These are phyloP conservation scores for Plagodis pulveraria DNA, from an alignment of 2,888 invertebrate species.

Conservation along the genomic window DNA sequence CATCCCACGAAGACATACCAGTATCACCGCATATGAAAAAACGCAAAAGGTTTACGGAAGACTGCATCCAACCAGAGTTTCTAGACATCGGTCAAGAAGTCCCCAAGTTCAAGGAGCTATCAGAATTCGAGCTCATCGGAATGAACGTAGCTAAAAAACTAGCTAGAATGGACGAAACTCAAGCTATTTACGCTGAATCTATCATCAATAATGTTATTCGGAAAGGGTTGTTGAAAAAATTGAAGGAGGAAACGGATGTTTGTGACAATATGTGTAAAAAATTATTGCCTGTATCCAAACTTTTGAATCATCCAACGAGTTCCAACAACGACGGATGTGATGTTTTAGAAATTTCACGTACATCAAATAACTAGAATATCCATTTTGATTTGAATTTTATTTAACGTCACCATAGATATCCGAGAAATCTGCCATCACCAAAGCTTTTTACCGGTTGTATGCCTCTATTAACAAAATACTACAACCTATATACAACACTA, in stretches of 20 bases:
- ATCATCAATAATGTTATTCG: constrained; percentile 39
- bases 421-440: too few relatives aligned
- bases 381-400: too few relatives aligned
- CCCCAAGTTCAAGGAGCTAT: constrained; percentile 18
- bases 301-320: constrained; percentile 6
- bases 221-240: constrained; percentile 33
- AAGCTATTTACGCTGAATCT: constrained; percentile 41
- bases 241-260: constrained; percentile 38
- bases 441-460: too few relatives aligned
- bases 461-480: too few relatives aligned
- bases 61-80: constrained; percentile 14
- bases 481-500: too few relatives aligned
- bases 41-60: constrained; percentile 3
- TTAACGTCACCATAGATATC: too few relatives aligned
- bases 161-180: constrained; percentile 36
- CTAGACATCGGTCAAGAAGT: constrained; percentile 11
- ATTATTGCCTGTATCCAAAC: background rate
- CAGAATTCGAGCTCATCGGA: constrained; percentile 40
- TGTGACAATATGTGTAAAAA: constrained; percentile 29
- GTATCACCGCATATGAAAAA: constrained; percentile 3
- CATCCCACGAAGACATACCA: background rate
- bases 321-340: background rate
- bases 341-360: too few relatives aligned
- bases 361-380: too few relatives aligned
- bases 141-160: constrained; percentile 39